Evolutionary conservation across 2,888 invertebrate genomes (phyloP), one percentile per base, ranked within the genome.

Genomic region (Parnassius glacialis): DNA sequence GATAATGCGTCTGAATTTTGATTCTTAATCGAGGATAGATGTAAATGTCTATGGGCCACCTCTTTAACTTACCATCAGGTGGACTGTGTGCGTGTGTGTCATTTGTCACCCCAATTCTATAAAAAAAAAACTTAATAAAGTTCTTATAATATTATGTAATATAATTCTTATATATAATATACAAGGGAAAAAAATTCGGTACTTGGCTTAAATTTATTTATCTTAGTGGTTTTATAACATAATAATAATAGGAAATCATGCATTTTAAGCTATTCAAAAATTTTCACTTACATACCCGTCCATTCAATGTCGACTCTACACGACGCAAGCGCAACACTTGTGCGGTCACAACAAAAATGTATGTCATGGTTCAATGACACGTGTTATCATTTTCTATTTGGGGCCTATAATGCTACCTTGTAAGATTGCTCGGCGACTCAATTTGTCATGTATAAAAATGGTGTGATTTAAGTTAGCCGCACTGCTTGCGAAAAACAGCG

Each of bases 401-500:
- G 54, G 64, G 62, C 54, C 60, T 59, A 64, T 62, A 63, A 66
- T 10, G 57, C 68, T 59, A 58, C 61, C 48, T 59, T 59, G 53
- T 65, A 45, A 12, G 20, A 61, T 61, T 45, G 60, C 10, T 52
- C 13, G 1, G n/a, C 9, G 12, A 41, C 51, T 50, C 13, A 13
- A 9, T n/a, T 42, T 45, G 13, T 3, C 7, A 2, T 16, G 3
- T 12, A 5, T 11, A 3, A 16, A 16, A 13, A 3, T 9, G 7
- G 16, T 3, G 57, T 25, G 10, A 16, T 62, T 56, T 13, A 51
- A 69, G 58, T 62, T 52, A 25, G 67, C 58, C 61, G 68, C 45
- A 34, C 66, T 64, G 63, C 66, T 65, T 61, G 72, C 70, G 71
- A 72, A 74, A 72, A 73, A 66, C 64, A 60, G 62, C 58, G 57